A percentile compares a stretch with the other conserved stretches of the same genome.
Evolutionary conservation across 2,797 vertebrate species (phyloP).

Genomic region (Fringilla coelebs): DNA sequence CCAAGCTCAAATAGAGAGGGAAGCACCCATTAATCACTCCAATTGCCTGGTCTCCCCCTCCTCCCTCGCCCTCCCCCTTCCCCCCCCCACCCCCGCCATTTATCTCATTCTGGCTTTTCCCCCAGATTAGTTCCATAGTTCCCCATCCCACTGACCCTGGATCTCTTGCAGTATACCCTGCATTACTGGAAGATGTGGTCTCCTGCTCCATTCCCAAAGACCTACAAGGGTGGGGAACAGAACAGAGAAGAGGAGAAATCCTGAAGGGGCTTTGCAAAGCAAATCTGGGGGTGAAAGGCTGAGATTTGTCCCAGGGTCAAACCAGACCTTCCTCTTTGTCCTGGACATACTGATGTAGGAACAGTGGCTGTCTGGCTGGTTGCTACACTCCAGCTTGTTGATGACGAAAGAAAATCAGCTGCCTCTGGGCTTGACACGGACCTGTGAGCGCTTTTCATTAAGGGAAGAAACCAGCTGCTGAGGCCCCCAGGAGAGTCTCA

Average conservation of each 20-base stretch:
- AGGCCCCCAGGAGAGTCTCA: slow-evolving; percentile 4
- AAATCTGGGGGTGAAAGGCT: neutral
- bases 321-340: neutral
- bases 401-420: neutral
- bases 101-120: neutral
- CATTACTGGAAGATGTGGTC: neutral
- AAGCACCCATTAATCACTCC: neutral
- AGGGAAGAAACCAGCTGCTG: slow-evolving; percentile 45
- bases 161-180: neutral
- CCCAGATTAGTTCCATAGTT: neutral
- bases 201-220: neutral
- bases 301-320: neutral
- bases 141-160: neutral
- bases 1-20: neutral
- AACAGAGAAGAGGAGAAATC: neutral
- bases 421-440: neutral
- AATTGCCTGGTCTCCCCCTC: rapidly evolving
- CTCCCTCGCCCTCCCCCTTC: too few species aligned
- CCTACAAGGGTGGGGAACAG: rapidly evolving
- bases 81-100: rapidly evolving
- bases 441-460: slow-evolving; percentile 54
- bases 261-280: neutral
- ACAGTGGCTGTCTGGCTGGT: neutral
- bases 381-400: neutral
- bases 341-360: rapidly evolving